A percentile compares a stretch with the other conserved stretches of the same genome.
Evolutionary conservation across 2,888 invertebrate species (phyloP).

Genomic region (Druceiella hillmani): DNA sequence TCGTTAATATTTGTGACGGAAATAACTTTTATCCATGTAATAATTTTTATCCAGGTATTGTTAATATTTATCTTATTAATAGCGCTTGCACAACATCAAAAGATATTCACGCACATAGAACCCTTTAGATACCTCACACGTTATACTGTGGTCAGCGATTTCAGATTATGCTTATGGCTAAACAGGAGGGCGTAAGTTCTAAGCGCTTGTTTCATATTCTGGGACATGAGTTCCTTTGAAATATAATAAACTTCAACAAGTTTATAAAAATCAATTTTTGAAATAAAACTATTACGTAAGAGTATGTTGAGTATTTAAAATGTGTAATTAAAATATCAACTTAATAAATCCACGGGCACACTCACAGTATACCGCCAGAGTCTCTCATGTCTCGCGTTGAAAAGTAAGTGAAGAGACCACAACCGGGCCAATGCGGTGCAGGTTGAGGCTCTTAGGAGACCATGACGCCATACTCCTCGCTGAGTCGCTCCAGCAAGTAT

Average conservation of each 20-base stretch:
- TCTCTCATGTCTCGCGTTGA: conserved; percentile 83
- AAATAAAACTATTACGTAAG: conserved; percentile 10
- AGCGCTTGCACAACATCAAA: too few species aligned
- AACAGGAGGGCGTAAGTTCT: too few species aligned
- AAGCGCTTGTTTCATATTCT: too few species aligned
- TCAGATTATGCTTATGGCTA: too few species aligned
- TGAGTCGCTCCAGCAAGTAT: conserved; percentile 75
- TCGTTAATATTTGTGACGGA: too few species aligned
- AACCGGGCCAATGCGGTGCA: conserved; percentile 83
- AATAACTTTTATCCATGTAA: too few species aligned
- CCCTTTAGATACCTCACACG: too few species aligned
- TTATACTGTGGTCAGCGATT: too few species aligned
- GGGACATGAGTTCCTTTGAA: conserved; percentile 3
- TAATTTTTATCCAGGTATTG: too few species aligned
- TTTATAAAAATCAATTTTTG: conserved; percentile 8
- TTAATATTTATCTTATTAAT: too few species aligned
- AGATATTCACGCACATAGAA: too few species aligned
- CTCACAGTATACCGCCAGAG: conserved; percentile 67
- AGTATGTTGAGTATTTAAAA: conserved; percentile 11
- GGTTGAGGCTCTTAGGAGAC: conserved; percentile 67
- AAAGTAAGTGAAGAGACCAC: conserved; percentile 85
- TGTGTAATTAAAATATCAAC: conserved; percentile 5
- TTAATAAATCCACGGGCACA: conserved; percentile 14
- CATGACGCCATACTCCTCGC: conserved; percentile 79
- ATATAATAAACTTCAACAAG: conserved; percentile 3